Evolutionary conservation across 2,797 vertebrate genomes (phyloP).

Genomic region (Ambastaia sidthimunki): DNA sequence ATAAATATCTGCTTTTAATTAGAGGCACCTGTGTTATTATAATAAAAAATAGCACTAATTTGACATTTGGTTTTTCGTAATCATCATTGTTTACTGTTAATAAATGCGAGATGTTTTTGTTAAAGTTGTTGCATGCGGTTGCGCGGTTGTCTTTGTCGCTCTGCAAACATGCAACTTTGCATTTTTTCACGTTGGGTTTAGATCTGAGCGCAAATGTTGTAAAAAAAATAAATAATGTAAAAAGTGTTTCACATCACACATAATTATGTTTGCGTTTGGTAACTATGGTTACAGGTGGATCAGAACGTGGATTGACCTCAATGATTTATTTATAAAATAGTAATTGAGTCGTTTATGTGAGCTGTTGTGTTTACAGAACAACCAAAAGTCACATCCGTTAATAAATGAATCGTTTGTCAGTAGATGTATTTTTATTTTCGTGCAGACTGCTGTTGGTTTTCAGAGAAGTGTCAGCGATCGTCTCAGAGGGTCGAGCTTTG

Average conservation of each 20-base stretch:
- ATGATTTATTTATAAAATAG: not conserved
- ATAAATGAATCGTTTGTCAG: not conserved
- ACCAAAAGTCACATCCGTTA: not conserved
- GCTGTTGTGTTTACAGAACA: not conserved
- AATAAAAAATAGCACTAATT: not conserved
- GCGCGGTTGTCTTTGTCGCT: too few relatives aligned
- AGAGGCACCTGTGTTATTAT: slow-evolving; percentile 20
- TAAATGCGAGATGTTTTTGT: too few relatives aligned
- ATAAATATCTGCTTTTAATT: slow-evolving; percentile 23
- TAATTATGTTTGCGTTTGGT: not conserved
- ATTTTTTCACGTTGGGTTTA: too few relatives aligned
- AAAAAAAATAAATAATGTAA: not conserved
- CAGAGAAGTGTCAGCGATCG: not conserved
- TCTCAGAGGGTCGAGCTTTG: not conserved
- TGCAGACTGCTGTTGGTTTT: not conserved
- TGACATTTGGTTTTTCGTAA: not conserved
- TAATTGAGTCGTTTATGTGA: not conserved
- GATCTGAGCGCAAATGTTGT: too few relatives aligned
- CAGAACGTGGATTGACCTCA: not conserved
- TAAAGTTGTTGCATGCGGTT: too few relatives aligned
- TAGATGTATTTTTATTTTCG: too few relatives aligned
- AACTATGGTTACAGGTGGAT: not conserved
- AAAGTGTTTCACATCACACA: not conserved
- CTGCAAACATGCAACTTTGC: too few relatives aligned
- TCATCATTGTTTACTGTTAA: not conserved